Base-by-base conservation (phyloP, 2,113 vertebrate species). In the Hippoglossus stenolepis region DNA sequence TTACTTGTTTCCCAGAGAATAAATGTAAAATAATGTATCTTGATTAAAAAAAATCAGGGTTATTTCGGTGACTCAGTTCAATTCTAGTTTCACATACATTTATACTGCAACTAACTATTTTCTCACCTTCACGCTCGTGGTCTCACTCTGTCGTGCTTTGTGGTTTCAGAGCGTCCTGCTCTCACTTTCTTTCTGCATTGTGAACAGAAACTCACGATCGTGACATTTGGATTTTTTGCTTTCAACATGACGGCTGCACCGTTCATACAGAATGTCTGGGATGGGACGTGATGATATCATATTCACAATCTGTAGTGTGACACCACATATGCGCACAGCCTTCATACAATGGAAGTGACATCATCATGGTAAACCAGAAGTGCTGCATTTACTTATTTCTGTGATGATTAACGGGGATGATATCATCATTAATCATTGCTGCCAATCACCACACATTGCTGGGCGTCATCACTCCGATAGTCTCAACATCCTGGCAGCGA, bases 401-500 rank as follows among this genome's bases (percentile, higher is more conserved):
- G 20, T 49, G 43, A 14, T n/a, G 26, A 73, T 77, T 28, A 84
- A 26, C 14, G 56, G 21, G 21, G 53, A 31, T 82, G 79, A 90
- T 12, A 14, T 85, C 17, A 49, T 74, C 17, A 49, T 74, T 13
- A 43, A n/a, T 87, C 79, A 75, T 71, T 38, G 5, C 35, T 26
- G 56, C 58, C 69, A 64, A 21, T 83, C 78, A 73, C 53, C 43
- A 56, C 70, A 38, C 15, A 12, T 38, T 84, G 5, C 51, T 20
- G 61, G 71, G 61, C 54, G 73, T 56, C 65, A 2, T 35, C 51
- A 43, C 23, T 15, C 31, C 49, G 70, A 82, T 65, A 26, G 26
- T 75, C 64, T 66, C 38, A 23, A 15, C 59, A 86, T 89, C 83
- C 86, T 70, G 84, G 84, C 73, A 87, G 67, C 5, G 5, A 40